Conservation (phyloP, 1,140 invertebrate genomes). For the Lucilia sericata region DNA sequence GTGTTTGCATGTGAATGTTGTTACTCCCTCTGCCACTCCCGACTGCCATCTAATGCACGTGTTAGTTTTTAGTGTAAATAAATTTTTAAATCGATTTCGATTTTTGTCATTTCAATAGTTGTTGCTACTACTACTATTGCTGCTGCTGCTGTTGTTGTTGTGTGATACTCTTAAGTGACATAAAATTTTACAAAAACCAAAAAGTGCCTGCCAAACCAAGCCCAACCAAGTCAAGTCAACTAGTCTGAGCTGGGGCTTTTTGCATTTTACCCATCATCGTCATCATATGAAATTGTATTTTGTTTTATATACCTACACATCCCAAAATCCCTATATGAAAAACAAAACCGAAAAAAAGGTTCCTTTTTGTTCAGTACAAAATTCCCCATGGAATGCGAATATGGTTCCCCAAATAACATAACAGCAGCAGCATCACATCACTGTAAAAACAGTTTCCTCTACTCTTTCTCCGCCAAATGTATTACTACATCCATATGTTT, state of each 20-base stretch:
- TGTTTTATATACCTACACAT: conserved; percentile 33
- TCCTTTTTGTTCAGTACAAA: conserved; percentile 29
- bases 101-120: conserved; percentile 26
- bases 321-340: conserved; percentile 41
- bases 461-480: background rate
- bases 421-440: conserved; percentile 37
- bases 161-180: conserved; percentile 37
- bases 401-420: conserved; percentile 37
- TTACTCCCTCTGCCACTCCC: background rate
- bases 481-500: background rate
- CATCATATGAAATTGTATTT: conserved; percentile 25
- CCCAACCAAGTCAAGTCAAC: background rate
- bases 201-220: background rate
- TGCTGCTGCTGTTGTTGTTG: background rate
- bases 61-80: conserved; percentile 40
- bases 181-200: conserved; percentile 33
- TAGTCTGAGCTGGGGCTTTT: conserved; percentile 9
- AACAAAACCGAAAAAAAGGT: conserved; percentile 31
- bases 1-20: background rate
- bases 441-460: conserved; percentile 31
- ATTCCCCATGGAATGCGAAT: conserved; percentile 30
- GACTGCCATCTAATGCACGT: conserved; percentile 22
- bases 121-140: background rate
- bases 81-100: conserved; percentile 48
- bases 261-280: conserved; percentile 23